Evolutionary conservation across 1,140 invertebrate genomes (phyloP), one percentile per base, ranked within the genome.

Genomic region (Ips nitidus): DNA sequence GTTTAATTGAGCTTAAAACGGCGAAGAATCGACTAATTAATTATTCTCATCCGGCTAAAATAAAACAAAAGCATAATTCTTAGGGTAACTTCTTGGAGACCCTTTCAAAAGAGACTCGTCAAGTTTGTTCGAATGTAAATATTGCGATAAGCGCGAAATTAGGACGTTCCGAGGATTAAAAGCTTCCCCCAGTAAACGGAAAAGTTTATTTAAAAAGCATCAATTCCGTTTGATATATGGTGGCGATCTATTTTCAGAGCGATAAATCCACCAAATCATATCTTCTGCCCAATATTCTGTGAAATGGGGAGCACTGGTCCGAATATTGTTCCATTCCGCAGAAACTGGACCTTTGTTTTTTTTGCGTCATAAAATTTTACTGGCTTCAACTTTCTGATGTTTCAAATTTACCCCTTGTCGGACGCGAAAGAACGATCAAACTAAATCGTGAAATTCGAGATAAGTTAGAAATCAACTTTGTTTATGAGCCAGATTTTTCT

Each of bases 241-340:
- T 5, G 39, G 5, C 36, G 58, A 43, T 60, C 58, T 60, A 60
- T 60, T 60, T 60, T 60, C 58, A 42, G 3, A 7, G 38, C 41
- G 58, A 42, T 60, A 60, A 60, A 60, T 60, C 36, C 58, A 6
- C 42, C 41, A 60, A 43, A 60, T 60, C 58, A 60, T 60, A 60
- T 60, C 58, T 60, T 60, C 41, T 45, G 58, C 41, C n/a, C 58
- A 60, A 43, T 60, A 60, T 60, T 60, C 58, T 45, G 58, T 60
- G 58, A 60, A 60, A 60, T 60, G 40, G 58, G 41, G 58, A 60
- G 41, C 39, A 57, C 39, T 57, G 55, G 8, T 41, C 58, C 7
- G 6, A 37, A 60, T 38, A 60, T 60, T 57, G 55, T 38, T 60
- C 58, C 40, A 36, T 45, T 45, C 58, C 41, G 42, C 22, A 60